Evolutionary conservation across 1,140 invertebrate genomes (phyloP), one percentile per base, ranked within the genome.

Genomic region (Drosophila novamexicana): DNA sequence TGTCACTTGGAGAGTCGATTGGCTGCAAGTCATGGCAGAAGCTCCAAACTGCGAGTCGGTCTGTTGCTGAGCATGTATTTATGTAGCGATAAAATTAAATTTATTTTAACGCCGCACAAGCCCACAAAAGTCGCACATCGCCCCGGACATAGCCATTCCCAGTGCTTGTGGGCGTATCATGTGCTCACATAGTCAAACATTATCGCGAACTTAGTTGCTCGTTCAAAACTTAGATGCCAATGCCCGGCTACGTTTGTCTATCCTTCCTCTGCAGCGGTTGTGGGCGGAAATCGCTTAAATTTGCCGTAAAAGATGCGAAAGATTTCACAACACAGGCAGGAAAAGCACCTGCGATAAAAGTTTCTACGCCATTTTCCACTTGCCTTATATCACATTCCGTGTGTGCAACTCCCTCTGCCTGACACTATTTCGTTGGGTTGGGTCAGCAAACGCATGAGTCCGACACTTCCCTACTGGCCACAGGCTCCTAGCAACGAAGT

Each of bases 1-100:
- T 85, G 81, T 81, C 81, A 85, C 82, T 81, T 81, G 81, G 75
- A 63, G 77, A 69, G 59, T 77, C 70, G 14, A 68, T 54, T 73
- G 54, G 69, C 61, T 29, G 40, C 69, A 14, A 71, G 57, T 50
- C 67, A 39, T 47, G n/a, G 42, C 39, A 36, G 18, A 37, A 45
- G 39, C 50, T 49, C 59, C 42, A 57, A 56, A 36, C 56, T 49
- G 44, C 14, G 40, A 36, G 32, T 54, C 34, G 1, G 36, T 58
- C 49, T 64, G 44, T 57, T 52, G 73, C 67, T 42, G 52, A 36
- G 79, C 66, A 57, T 58, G 53, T 86, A 89, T 88, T 88, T 88
- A 88, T 89, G 83, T 88, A 80, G 83, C 83, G 83, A 88, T 88
- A 88, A 88, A 88, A 89, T 88, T 83, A 89, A 88, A 88, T 88